Evolutionary conservation across 53 echinoderm and acorn worm species (phyloP).

Genomic region (Paracentrotus lividus): DNA sequence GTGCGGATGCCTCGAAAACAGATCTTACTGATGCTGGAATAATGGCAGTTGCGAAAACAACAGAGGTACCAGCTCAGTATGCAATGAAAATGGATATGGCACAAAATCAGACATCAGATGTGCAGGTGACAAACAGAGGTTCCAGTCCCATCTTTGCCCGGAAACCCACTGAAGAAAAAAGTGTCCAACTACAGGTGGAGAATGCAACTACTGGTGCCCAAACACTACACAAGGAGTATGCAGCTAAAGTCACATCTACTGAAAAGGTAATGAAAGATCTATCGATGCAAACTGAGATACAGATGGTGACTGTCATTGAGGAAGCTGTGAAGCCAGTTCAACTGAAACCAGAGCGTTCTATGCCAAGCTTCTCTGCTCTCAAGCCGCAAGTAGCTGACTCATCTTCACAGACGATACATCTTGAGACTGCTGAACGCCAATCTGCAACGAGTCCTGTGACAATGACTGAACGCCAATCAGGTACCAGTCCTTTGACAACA

Average conservation of each 20-base stretch:
- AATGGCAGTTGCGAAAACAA: conserved; percentile 4
- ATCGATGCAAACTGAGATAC: conserved; percentile 60
- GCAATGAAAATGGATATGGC: background rate
- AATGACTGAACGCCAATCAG: conserved; percentile 25
- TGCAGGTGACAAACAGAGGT: conserved; percentile 1
- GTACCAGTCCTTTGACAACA: conserved; percentile 31
- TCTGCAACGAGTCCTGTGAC: conserved; percentile 57
- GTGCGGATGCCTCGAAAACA: background rate
- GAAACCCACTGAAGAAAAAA: conserved; percentile 28
- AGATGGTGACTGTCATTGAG: conserved; percentile 43
- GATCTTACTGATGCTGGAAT: conserved; percentile 25
- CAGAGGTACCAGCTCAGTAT: background rate
- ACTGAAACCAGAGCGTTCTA: conserved; percentile 20
- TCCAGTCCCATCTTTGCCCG: conserved; percentile 48
- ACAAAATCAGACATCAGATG: conserved; percentile 45
- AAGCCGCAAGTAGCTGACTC: conserved; percentile 37
- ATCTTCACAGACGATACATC: conserved; percentile 31
- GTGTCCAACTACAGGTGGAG: conserved; percentile 12
- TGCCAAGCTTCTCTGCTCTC: conserved; percentile 3
- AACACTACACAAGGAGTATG: conserved; percentile 23
- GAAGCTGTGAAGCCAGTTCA: conserved; percentile 59
- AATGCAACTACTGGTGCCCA: conserved; percentile 9
- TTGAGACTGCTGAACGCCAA: conserved; percentile 21
- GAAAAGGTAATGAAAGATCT: conserved; percentile 53
- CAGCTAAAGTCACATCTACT: conserved; percentile 19